Conservation (phyloP, 2,888 invertebrate species). For the Leptopterna dolabrata region DNA sequence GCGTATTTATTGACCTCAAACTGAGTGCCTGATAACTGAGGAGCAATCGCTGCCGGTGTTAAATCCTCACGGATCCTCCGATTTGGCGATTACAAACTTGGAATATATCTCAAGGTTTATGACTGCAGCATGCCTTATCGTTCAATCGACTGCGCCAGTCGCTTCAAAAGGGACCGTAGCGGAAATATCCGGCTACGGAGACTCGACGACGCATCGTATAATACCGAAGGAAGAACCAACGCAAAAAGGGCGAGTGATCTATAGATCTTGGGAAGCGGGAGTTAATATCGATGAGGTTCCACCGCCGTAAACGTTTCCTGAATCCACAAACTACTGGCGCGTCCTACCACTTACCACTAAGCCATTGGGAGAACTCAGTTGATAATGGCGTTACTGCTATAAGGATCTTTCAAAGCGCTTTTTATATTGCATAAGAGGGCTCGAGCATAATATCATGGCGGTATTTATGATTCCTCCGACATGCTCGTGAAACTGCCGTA, state of each 20-base stretch:
- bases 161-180: background rate
- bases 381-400: background rate
- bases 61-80: too few relatives aligned
- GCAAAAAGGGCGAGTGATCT: background rate
- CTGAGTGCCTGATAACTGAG: too few relatives aligned
- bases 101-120: too few relatives aligned
- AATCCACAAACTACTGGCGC: background rate
- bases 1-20: too few relatives aligned
- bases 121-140: background rate
- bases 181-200: background rate
- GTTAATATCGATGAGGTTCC: slow-evolving; percentile 10
- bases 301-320: background rate
- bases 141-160: background rate
- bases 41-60: too few relatives aligned
- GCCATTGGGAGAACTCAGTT: background rate
- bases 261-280: background rate
- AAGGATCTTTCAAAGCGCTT: slow-evolving; percentile 7
- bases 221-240: background rate
- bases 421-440: background rate
- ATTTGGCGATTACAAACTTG: too few relatives aligned
- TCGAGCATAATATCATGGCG: background rate
- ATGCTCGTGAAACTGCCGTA: background rate
- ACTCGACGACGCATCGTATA: background rate
- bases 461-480: background rate
- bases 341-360: background rate